A percentile compares a stretch with the other conserved stretches of the same genome.
Evolutionary conservation across 2,797 vertebrate species (phyloP).

Genomic region (Coreius guichenoti): DNA sequence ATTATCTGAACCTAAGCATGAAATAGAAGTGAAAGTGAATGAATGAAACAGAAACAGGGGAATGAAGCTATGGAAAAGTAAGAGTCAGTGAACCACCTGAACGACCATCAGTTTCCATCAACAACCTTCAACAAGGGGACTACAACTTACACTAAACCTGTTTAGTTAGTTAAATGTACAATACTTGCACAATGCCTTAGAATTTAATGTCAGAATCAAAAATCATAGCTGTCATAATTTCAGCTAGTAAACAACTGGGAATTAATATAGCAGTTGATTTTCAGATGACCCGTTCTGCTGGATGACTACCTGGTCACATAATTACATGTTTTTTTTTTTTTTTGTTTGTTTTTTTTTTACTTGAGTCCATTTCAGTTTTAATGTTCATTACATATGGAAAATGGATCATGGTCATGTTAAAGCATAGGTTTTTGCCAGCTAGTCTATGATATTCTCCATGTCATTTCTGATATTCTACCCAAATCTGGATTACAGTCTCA

Average conservation of each 20-base stretch:
- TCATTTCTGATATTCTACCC: neutral
- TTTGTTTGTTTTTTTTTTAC: no score
- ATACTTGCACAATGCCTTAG: neutral
- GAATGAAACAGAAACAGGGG: neutral
- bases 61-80: no score
- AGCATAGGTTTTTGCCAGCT: slow-evolving; percentile 19
- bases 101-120: neutral
- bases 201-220: neutral
- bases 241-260: neutral
- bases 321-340: neutral
- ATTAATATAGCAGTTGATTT: neutral
- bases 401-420: neutral
- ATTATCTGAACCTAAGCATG: no score
- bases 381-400: neutral
- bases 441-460: slow-evolving; percentile 25
- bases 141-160: neutral
- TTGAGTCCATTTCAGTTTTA: neutral
- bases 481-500: slow-evolving; percentile 50
- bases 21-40: neutral
- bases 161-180: neutral
- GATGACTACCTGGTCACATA: neutral
- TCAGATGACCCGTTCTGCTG: neutral
- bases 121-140: neutral
- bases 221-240: neutral
- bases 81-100: neutral